These are phyloP conservation scores for Blera fallax DNA, from an alignment of 2,888 invertebrate species.

Conservation along the genomic window DNA sequence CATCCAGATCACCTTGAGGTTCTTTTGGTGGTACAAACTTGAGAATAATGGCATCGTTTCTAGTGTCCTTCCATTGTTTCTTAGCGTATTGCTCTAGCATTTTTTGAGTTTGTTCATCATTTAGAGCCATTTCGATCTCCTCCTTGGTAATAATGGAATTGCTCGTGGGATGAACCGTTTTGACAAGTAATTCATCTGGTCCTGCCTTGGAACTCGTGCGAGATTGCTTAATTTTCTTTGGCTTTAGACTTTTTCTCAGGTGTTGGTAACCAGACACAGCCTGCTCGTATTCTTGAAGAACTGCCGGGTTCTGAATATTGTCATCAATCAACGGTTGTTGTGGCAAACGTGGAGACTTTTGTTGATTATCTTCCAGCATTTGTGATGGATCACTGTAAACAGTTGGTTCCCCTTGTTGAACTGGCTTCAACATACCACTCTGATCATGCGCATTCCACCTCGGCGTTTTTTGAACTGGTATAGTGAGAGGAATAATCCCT, in stretches of 20 bases:
- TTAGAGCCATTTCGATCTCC: constrained; percentile 78
- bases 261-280: constrained; percentile 14
- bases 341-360: not conserved
- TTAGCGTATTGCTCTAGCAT: constrained; percentile 76
- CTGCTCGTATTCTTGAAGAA: constrained; percentile 45
- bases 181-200: constrained; percentile 65
- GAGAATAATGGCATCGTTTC: constrained; percentile 49
- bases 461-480: not conserved
- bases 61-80: constrained; percentile 59
- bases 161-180: constrained; percentile 74
- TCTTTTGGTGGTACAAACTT: constrained; percentile 30
- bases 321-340: not conserved
- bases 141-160: constrained; percentile 78
- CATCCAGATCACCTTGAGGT: constrained; percentile 1
- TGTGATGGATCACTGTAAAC: not conserved
- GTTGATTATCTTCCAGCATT: not conserved
- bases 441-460: constrained; percentile 33
- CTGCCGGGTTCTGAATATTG: constrained; percentile 39
- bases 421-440: not conserved
- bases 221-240: not conserved
- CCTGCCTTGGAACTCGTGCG: not conserved
- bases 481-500: constrained; percentile 44
- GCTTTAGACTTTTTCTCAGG: not conserved
- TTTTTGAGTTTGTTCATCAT: constrained; percentile 77
- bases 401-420: not conserved